A percentile compares a stretch with the other conserved stretches of the same genome.
Conservation (phyloP, 1,140 invertebrate genomes). For the Arion vulgaris region DNA sequence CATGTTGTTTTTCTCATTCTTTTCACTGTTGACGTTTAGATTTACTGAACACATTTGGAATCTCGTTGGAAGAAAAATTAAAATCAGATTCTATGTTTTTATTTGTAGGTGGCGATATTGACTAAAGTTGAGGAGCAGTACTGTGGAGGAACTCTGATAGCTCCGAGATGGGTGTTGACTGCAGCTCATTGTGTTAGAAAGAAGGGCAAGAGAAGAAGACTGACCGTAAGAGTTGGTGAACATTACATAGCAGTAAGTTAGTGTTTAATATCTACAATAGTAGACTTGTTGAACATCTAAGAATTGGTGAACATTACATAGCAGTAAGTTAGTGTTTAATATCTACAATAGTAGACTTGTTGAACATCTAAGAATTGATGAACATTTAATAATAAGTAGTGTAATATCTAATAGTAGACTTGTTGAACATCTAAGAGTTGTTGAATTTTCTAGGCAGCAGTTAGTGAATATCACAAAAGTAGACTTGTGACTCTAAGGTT, state of each 20-base stretch:
- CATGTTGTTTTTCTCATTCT: too few relatives aligned
- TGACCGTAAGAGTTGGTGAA: constrained; percentile 89
- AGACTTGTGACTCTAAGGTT: too few relatives aligned
- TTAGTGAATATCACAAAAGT: too few relatives aligned
- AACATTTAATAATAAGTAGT: constrained; percentile 78
- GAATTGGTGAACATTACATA: constrained; percentile 89
- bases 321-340: constrained; percentile 21
- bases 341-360: too few relatives aligned
- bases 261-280: background rate
- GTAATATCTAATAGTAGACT: too few relatives aligned
- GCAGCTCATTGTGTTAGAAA: constrained; percentile 90
- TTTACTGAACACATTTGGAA: too few relatives aligned
- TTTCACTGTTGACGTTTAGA: too few relatives aligned
- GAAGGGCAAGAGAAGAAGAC: constrained; percentile 71
- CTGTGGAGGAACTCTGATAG: constrained; percentile 91
- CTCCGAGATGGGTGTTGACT: constrained; percentile 89
- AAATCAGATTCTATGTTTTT: background rate
- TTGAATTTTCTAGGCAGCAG: too few relatives aligned
- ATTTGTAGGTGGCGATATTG: constrained; percentile 85
- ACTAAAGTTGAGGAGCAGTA: constrained; percentile 87
- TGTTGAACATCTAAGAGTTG: too few relatives aligned
- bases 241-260: constrained; percentile 78
- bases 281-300: too few relatives aligned
- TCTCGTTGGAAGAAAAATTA: too few relatives aligned
- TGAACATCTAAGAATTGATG: constrained; percentile 88